Evolutionary conservation across 1,140 invertebrate species (phyloP), one percentile per base, ranked within the genome.

Genomic region (Psix sp.): DNA sequence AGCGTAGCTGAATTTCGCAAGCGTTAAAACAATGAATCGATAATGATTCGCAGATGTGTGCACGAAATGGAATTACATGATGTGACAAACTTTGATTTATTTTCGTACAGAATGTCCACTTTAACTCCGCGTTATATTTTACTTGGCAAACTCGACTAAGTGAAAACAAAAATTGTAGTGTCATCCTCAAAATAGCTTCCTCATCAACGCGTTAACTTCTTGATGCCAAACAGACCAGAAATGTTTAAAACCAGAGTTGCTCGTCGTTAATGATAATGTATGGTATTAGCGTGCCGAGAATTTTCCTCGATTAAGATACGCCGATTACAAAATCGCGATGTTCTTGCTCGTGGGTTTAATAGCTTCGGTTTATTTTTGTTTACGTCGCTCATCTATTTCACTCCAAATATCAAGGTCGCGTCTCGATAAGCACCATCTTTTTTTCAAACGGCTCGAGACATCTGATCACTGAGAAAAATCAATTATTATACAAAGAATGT

Each of bases 201-300:
- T 66, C 66, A 75, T 76, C 73, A 70, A 66, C 46, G 56, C 31
- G 29, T 38, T 45, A 60, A 65, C 59, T 59, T 39, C 39, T 46
- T 67, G 39, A 67, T 76, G 60, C 73, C 73, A 71, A 66, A 71
- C 60, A 71, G 54, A 70, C 57, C 46, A 68, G 57, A 75, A 75
- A 75, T 75, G 46, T 75, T 65, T 40, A 46, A 63, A 70, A 60
- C 36, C 40, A 54, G 65, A 70, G 60, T 65, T 54, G 46, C 52
- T 59, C 24, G 45, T 68, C 51, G 63, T 68, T 74, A 67, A 74
- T 63, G 63, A 66, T 63, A 63, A 67, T 74, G 56, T 60, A 66
- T 73, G 15, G 31, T 74, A 70, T 62, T 45, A 39, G 51, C 26
- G 20, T 43, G 45, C 11, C 16, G 26, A 31, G 51, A 49, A 63